Conservation (phyloP, 2,113 vertebrate genomes). For the Nanorana parkeri region DNA sequence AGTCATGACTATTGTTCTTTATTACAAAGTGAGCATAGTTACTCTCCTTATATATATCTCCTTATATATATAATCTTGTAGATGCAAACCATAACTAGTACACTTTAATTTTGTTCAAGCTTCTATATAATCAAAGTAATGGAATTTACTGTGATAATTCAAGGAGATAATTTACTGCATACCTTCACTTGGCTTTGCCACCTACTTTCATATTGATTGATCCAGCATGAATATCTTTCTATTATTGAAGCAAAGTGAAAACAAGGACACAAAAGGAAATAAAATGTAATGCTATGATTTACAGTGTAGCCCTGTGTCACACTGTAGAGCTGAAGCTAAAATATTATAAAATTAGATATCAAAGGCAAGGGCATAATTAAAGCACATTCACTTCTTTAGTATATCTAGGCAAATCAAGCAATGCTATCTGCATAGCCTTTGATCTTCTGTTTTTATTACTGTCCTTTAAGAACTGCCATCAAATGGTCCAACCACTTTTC, state of each 20-base stretch:
- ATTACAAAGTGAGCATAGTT: neutral
- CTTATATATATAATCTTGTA: neutral
- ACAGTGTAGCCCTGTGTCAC: neutral
- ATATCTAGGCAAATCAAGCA: too few relatives aligned
- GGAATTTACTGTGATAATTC: constrained; percentile 45
- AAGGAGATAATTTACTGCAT: constrained; percentile 34
- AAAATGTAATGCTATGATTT: constrained; percentile 2
- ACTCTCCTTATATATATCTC: neutral
- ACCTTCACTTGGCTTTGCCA: constrained; percentile 27
- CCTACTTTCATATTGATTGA: constrained; percentile 44
- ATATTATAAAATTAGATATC: neutral
- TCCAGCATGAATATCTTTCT: constrained; percentile 27
- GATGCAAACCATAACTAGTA: neutral
- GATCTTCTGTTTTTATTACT: too few relatives aligned
- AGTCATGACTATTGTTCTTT: neutral
- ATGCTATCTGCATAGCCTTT: too few relatives aligned
- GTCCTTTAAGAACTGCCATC: too few relatives aligned
- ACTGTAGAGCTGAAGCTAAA: neutral
- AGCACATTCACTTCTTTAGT: too few relatives aligned
- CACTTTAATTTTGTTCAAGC: constrained; percentile 20
- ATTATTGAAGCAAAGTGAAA: constrained; percentile 40
- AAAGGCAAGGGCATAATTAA: too few relatives aligned
- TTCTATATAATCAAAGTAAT: constrained; percentile 40
- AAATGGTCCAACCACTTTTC: too few relatives aligned
- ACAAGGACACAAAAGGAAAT: constrained; percentile 32